Evolutionary conservation across 2,888 invertebrate species (phyloP), one percentile per base, ranked within the genome.

Genomic region (Notocelia uddmanniana): DNA sequence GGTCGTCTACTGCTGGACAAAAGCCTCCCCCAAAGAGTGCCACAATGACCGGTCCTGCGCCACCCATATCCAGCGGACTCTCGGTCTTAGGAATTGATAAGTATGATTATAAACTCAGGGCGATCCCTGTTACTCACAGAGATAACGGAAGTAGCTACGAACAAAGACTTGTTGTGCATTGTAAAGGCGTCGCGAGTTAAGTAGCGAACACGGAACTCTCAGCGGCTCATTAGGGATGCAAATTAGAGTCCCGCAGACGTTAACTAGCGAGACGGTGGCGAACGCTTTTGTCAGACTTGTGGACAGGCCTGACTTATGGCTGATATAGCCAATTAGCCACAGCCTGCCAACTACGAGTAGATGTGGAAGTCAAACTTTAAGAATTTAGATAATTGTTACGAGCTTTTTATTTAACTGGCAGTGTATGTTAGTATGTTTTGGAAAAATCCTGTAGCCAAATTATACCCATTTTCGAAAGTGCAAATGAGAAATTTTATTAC

Each of bases 141-240:
- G 31, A 15, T 23, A 57, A n/a, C 18, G n/a, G n/a, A 57, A 23
- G 31, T 23, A 15, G n/a, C 31, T 21, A 18, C 31, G 31, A 58
- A 34, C 34, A 58, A 58, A 19, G 58, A 18, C 34, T 58, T 58
- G 19, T 55, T 26, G 26, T 23, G 21, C 13, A 55, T 23, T 23
- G 55, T 21, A 23, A 26, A 26, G 26, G 50, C 15, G 31, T 23
- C 55, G 13, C 26, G 15, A 55, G 37, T 55, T 41, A 55, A 55
- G 55, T 19, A 55, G 55, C 52, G 37, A 52, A 37, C 55, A 18
- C 41, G 41, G 55, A 55, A 37, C 21, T 31, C 63, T 37, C 52
- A 34, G 62, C 26, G 15, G 54, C 50, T 59, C 64, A 52, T 70
- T 66, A 66, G 31, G 26, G 41, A 66, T 70, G 70, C 58, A 70